A percentile compares a stretch with the other conserved stretches of the same genome.
Conservation (phyloP, 2,888 invertebrate genomes). For the Choristoneura rosaceana region DNA sequence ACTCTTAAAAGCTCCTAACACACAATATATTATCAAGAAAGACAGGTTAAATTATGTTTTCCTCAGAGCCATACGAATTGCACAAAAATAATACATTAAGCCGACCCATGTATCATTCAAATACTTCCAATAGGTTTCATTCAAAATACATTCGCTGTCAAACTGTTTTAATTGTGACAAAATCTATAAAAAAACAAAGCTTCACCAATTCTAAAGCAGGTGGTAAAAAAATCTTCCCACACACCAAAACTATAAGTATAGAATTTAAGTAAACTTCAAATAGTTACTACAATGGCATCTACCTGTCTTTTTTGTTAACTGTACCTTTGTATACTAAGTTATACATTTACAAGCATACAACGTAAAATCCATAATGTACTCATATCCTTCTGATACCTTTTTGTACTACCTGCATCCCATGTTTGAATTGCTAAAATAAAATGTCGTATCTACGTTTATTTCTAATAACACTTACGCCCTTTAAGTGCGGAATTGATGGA, state of each 20-base stretch:
- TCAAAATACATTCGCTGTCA: neutral
- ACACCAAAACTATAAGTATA: slow-evolving; percentile 40
- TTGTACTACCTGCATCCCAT: slow-evolving; percentile 50
- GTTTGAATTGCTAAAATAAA: slow-evolving; percentile 35
- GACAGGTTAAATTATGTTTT: slow-evolving; percentile 39
- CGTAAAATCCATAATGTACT: slow-evolving; percentile 57
- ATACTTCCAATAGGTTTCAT: neutral
- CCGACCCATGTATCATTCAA: slow-evolving; percentile 5
- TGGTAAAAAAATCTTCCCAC: slow-evolving; percentile 51
- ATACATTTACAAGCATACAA: slow-evolving; percentile 32
- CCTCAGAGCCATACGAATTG: slow-evolving; percentile 39
- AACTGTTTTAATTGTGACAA: slow-evolving; percentile 20
- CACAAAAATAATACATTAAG: slow-evolving; percentile 26
- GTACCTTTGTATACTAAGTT: slow-evolving; percentile 25
- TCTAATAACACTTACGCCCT: slow-evolving; percentile 48
- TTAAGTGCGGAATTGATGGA: slow-evolving; percentile 53
- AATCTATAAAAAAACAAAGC: slow-evolving; percentile 5
- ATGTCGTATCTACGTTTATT: slow-evolving; percentile 1
- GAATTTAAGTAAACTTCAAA: slow-evolving; percentile 9
- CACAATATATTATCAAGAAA: neutral
- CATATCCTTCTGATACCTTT: slow-evolving; percentile 48
- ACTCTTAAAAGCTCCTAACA: no score
- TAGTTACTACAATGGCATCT: slow-evolving; percentile 25
- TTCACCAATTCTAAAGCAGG: slow-evolving; percentile 26
- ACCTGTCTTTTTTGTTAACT: slow-evolving; percentile 31